These are phyloP conservation scores for Dermolepida albohirtum DNA, from an alignment of 2,888 invertebrate genomes.

Conservation along the genomic window DNA sequence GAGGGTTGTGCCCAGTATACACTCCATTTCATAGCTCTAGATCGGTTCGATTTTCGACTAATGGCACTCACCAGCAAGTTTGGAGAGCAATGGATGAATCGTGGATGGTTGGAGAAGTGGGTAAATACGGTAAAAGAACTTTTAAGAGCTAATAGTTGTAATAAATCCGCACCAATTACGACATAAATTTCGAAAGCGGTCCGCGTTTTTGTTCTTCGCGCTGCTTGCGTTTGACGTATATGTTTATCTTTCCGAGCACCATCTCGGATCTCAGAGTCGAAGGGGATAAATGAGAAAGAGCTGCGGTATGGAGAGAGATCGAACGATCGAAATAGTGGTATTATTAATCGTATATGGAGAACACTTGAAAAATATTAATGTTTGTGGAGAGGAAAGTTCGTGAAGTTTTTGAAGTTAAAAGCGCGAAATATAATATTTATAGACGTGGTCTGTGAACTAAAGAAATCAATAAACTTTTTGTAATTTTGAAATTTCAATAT, in stretches of 20 bases:
- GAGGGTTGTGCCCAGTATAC: too few relatives aligned
- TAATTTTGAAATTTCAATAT: too few relatives aligned
- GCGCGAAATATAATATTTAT: too few relatives aligned
- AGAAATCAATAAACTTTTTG: too few relatives aligned
- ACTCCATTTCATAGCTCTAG: too few relatives aligned
- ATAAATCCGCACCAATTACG: constrained; percentile 26
- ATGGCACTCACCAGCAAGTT: too few relatives aligned
- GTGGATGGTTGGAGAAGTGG: constrained; percentile 4
- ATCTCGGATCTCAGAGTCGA: constrained; percentile 2
- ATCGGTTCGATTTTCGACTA: too few relatives aligned
- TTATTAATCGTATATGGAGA: constrained; percentile 22
- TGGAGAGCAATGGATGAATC: neutral
- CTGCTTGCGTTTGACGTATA: constrained; percentile 27
- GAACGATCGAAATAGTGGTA: neutral
- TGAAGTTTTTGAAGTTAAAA: too few relatives aligned
- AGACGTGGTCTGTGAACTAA: too few relatives aligned
- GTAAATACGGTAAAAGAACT: neutral
- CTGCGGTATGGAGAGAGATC: neutral
- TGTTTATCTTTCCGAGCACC: constrained; percentile 18
- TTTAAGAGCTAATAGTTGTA: constrained; percentile 23
- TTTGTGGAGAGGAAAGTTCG: constrained; percentile 2
- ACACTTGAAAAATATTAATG: constrained; percentile 21
- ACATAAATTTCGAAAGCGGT: constrained; percentile 19
- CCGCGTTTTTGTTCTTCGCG: constrained; percentile 20
- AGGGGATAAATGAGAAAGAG: too few relatives aligned